A percentile compares a stretch with the other conserved stretches of the same genome.
phyloP scores from a whole-genome alignment of 2,888 invertebrate genomes.

The Athalia circularis region DNA sequence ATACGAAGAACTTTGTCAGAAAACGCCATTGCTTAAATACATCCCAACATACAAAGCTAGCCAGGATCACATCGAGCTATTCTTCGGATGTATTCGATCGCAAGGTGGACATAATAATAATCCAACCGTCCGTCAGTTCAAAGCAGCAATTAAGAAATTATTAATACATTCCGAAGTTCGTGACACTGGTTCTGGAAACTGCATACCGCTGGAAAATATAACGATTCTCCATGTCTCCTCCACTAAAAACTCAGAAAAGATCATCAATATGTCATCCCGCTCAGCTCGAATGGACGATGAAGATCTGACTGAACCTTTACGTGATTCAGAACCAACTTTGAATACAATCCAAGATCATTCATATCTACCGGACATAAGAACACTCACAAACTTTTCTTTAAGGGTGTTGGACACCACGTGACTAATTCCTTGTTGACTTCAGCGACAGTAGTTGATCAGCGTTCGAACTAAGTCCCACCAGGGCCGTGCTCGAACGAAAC shows the following conservation, averaged over 20 bases:
- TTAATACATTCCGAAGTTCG: conserved; percentile 44
- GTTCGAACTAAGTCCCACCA: too few relatives aligned
- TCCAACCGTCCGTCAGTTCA: conserved; percentile 48
- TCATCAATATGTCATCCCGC: conserved; percentile 11
- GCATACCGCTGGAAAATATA: conserved; percentile 17
- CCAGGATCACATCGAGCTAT: conserved; percentile 50
- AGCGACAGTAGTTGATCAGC: too few relatives aligned
- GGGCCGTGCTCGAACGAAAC: too few relatives aligned
- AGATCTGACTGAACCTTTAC: not conserved
- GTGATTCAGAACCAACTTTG: not conserved
- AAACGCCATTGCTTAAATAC: conserved; percentile 35
- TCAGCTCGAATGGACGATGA: not conserved
- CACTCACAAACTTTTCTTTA: too few relatives aligned
- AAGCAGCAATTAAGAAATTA: conserved; percentile 45
- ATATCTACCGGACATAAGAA: conserved; percentile 11
- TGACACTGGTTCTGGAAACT: not conserved
- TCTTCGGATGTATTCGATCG: conserved; percentile 49
- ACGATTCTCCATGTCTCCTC: conserved; percentile 16
- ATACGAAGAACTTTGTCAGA: conserved; percentile 13
- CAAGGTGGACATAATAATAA: conserved; percentile 50
- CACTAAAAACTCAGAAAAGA: not conserved
- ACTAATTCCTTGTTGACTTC: too few relatives aligned
- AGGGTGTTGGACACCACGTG: too few relatives aligned
- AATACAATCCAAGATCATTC: conserved; percentile 18
- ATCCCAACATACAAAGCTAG: conserved; percentile 46